phyloP scores from a whole-genome alignment of 1,140 invertebrate species.

The Trinorchestia longiramus region DNA sequence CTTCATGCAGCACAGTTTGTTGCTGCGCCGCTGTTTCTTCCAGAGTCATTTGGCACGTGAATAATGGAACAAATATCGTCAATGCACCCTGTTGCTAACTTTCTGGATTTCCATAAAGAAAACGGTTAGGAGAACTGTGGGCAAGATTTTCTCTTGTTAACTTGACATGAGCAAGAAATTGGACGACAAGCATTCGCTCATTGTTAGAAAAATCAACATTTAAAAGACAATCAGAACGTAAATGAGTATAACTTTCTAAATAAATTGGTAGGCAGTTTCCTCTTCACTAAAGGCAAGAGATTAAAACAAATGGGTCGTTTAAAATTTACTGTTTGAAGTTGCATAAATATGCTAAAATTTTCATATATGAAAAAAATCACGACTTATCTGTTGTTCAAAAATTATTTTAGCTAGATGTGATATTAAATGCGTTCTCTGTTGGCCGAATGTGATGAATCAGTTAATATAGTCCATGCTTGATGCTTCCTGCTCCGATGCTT shows the following conservation, averaged over 20 bases:
- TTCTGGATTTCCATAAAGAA: neutral
- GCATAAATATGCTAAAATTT: no score
- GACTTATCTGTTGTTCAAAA: no score
- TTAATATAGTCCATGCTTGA: no score
- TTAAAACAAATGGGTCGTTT: neutral
- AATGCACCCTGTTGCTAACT: neutral
- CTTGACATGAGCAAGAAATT: neutral
- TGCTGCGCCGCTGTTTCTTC: neutral
- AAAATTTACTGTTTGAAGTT: no score
- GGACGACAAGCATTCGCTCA: neutral
- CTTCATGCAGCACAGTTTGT: neutral
- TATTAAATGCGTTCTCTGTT: no score
- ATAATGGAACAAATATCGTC: neutral
- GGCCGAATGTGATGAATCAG: no score
- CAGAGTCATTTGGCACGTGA: neutral
- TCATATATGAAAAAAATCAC: no score
- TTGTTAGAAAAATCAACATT: neutral
- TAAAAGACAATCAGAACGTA: neutral
- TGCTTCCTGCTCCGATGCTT: no score
- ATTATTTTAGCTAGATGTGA: no score
- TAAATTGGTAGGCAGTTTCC: no score
- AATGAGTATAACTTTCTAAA: neutral
- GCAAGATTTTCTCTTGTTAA: neutral
- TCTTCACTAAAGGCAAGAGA: neutral
- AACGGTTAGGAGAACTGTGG: neutral